Evolutionary conservation across 2,888 invertebrate species (phyloP).

Genomic region (Cephus sareptanus): DNA sequence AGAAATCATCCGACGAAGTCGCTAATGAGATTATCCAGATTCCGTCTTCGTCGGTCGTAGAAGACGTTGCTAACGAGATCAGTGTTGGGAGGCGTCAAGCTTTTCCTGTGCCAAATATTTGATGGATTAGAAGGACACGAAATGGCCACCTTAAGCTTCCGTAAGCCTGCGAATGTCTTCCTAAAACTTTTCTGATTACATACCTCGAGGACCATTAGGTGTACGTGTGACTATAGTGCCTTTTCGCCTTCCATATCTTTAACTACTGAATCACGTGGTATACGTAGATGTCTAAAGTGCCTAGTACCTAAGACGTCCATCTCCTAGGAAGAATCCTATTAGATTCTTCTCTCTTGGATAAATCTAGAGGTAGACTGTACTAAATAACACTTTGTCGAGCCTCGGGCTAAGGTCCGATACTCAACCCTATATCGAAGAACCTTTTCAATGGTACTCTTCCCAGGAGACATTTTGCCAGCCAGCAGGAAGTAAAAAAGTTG

Average conservation of each 20-base stretch:
- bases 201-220: not conserved
- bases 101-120: not conserved
- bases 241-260: not conserved
- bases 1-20: not conserved
- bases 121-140: not conserved
- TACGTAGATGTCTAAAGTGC: not conserved
- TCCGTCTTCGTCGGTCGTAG: not conserved
- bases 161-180: not conserved
- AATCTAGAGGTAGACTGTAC: not conserved
- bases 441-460: not conserved
- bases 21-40: not conserved
- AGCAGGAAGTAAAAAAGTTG: not conserved
- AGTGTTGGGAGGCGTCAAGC: not conserved
- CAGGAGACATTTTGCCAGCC: not conserved
- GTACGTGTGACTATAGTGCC: not conserved
- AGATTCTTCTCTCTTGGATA: not conserved
- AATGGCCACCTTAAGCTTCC: not conserved
- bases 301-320: not conserved
- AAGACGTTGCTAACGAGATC: not conserved
- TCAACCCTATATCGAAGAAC: not conserved
- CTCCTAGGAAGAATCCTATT: not conserved
- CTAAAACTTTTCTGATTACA: not conserved
- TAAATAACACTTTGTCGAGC: not conserved
- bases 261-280: not conserved
- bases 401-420: not conserved